These are phyloP conservation scores for Xiphydria camelus DNA, from an alignment of 2,888 invertebrate genomes.

Conservation along the genomic window DNA sequence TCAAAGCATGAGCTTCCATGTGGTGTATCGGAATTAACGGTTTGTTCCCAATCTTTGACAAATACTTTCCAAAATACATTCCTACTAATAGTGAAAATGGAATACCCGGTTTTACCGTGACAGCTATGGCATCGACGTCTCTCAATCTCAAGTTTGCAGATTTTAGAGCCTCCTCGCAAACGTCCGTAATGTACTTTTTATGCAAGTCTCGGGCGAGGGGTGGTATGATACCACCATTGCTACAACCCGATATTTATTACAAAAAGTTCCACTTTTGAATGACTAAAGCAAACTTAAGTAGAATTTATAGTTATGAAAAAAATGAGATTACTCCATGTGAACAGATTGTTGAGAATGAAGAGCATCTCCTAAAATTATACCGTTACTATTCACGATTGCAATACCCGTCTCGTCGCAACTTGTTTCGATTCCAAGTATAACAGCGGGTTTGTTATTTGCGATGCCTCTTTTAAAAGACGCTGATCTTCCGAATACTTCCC, in stretches of 20 bases:
- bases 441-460: conserved; percentile 21
- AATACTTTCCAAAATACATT: conserved; percentile 76
- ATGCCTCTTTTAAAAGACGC: too few species aligned
- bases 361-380: conserved; percentile 78
- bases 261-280: conserved; percentile 9
- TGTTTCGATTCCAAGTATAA: conserved; percentile 91
- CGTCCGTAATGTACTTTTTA: conserved; percentile 72
- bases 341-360: conserved; percentile 78
- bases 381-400: conserved; percentile 77
- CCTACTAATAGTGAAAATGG: conserved; percentile 79
- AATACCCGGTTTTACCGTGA: conserved; percentile 89
- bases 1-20: conserved; percentile 98
- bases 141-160: conserved; percentile 64
- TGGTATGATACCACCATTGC: conserved; percentile 89
- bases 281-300: neutral
- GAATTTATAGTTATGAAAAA: too few species aligned
- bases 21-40: conserved; percentile 96
- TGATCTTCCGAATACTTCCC: neutral
- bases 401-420: conserved; percentile 98
- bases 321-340: conserved; percentile 68
- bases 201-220: conserved; percentile 83
- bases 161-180: conserved; percentile 70
- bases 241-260: too few species aligned
- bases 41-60: conserved; percentile 69
- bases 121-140: conserved; percentile 84